These are phyloP conservation scores for Pantherophis alleghaniensis DNA, from an alignment of 2,797 vertebrate genomes.

Conservation along the genomic window DNA sequence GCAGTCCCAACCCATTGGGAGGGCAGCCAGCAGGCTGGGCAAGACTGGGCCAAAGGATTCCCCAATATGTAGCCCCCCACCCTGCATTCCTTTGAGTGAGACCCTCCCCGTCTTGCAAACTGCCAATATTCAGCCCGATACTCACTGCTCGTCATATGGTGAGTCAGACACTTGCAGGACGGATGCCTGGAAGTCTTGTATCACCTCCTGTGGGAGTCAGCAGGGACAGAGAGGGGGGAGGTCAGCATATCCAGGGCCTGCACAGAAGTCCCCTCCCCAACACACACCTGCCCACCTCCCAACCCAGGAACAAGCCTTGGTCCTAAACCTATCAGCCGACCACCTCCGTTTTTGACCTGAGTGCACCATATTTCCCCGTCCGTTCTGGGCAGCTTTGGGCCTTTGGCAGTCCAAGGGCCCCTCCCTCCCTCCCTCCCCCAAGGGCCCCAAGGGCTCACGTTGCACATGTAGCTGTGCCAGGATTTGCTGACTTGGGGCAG, in stretches of 20 bases:
- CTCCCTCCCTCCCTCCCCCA: background rate
- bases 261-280: background rate
- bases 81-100: too few species aligned
- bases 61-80: background rate
- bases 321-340: background rate
- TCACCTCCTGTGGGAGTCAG: slow-evolving; percentile 71
- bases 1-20: background rate
- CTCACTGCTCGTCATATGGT: slow-evolving; percentile 81
- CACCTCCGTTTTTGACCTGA: too few species aligned
- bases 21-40: background rate
- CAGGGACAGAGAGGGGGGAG: background rate
- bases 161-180: slow-evolving; percentile 81
- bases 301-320: background rate
- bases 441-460: slow-evolving; percentile 61
- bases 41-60: background rate
- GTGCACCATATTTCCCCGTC: rapidly evolving
- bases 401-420: background rate
- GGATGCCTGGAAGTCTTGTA: slow-evolving; percentile 81
- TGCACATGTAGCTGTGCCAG: slow-evolving; percentile 83
- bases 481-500: slow-evolving; percentile 79
- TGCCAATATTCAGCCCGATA: background rate
- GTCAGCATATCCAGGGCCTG: background rate
- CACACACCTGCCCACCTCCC: background rate
- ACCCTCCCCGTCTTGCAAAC: background rate
- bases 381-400: background rate